A percentile compares a stretch with the other conserved stretches of the same genome.
These are phyloP conservation scores for Mobula hypostoma DNA, from an alignment of 2,113 vertebrate genomes.

Conservation along the genomic window DNA sequence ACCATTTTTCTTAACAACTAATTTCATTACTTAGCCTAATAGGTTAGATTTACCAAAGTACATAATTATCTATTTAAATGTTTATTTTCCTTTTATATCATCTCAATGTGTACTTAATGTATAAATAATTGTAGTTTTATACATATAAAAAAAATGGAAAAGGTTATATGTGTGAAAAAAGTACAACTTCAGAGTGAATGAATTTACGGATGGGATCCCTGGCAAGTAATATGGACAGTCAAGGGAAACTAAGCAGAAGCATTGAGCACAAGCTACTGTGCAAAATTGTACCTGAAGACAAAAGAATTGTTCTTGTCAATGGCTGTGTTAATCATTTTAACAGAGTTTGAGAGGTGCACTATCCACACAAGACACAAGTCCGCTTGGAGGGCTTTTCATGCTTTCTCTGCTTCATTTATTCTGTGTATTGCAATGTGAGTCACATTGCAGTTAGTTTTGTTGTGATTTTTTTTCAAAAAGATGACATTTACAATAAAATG, in stretches of 20 bases:
- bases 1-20: no score
- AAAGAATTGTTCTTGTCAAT: background rate
- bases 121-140: no score
- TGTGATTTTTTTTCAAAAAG: background rate
- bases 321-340: background rate
- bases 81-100: no score
- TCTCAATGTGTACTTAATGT: no score
- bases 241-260: no score
- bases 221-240: background rate
- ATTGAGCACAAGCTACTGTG: background rate
- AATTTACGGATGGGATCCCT: background rate
- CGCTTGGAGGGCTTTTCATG: background rate
- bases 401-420: background rate
- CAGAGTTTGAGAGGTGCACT: no score
- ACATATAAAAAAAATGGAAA: no score
- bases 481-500: conserved; percentile 25
- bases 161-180: no score
- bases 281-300: background rate
- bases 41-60: no score
- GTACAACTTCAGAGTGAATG: background rate
- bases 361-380: no score
- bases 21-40: no score
- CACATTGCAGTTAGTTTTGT: background rate
- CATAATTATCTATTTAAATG: no score
- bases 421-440: background rate